Evolutionary conservation across 2,113 vertebrate species (phyloP).

Genomic region (Rhinoderma darwinii): DNA sequence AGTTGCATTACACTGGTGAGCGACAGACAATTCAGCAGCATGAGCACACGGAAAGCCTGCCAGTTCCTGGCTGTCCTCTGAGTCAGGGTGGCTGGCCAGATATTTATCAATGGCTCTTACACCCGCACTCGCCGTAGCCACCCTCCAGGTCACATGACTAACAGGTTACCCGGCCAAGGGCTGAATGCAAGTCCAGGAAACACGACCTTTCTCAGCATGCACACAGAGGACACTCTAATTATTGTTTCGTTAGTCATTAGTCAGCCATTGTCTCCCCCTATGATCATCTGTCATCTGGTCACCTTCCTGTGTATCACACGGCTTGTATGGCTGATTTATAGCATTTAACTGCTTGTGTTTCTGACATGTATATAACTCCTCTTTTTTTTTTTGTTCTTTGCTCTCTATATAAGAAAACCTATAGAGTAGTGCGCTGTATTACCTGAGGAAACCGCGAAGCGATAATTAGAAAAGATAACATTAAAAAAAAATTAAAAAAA

Average conservation of each 20-base stretch:
- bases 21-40: neutral
- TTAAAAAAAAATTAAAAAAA: neutral
- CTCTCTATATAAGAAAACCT: neutral
- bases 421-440: neutral
- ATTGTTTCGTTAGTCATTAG: slow-evolving; percentile 36
- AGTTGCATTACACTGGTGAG: neutral
- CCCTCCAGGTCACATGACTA: slow-evolving; percentile 33
- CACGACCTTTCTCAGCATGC: neutral
- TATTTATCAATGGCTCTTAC: slow-evolving; percentile 36
- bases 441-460: neutral
- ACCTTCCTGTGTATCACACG: neutral
- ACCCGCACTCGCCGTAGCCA: neutral
- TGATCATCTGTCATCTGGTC: neutral
- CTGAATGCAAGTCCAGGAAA: slow-evolving; percentile 24
- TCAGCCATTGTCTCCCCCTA: slow-evolving; percentile 7
- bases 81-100: neutral
- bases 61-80: slow-evolving; percentile 1
- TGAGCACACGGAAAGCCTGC: slow-evolving; percentile 24
- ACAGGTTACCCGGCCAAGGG: slow-evolving; percentile 15
- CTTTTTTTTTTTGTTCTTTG: neutral
- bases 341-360: neutral
- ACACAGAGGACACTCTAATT: slow-evolving; percentile 14
- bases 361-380: neutral
- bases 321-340: neutral
- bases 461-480: neutral